phyloP scores from a whole-genome alignment of 2,888 invertebrate species.

The Melipona beecheii region DNA sequence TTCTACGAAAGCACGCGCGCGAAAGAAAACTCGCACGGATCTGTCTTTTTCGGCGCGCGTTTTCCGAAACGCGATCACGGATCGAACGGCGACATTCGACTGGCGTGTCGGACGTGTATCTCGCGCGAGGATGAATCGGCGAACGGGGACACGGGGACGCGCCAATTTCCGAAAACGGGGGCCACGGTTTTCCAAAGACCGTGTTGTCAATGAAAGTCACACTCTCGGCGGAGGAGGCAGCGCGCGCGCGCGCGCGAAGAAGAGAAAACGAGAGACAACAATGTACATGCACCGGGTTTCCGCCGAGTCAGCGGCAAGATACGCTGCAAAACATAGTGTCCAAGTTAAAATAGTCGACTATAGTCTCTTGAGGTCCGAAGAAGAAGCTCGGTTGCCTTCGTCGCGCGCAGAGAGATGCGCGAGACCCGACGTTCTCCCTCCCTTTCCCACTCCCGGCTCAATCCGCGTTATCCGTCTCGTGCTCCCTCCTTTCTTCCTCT shows the following conservation, averaged over 20 bases:
- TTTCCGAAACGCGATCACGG: slow-evolving; percentile 13
- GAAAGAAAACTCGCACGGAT: slow-evolving; percentile 25
- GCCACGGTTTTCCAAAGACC: not conserved
- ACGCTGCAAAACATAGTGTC: slow-evolving; percentile 58
- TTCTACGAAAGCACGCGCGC: slow-evolving; percentile 55
- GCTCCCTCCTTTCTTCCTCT: not conserved
- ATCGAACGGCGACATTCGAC: slow-evolving; percentile 51
- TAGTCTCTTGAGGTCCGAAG: slow-evolving; percentile 64
- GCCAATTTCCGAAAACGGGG: not conserved
- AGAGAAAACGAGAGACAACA: slow-evolving; percentile 34
- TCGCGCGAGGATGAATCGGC: slow-evolving; percentile 15
- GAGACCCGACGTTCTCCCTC: slow-evolving; percentile 62
- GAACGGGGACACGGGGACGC: not conserved
- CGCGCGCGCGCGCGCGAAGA: slow-evolving; percentile 22
- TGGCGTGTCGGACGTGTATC: slow-evolving; percentile 12
- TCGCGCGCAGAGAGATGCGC: slow-evolving; percentile 71
- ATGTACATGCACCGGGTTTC: slow-evolving; percentile 23
- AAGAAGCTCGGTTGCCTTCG: slow-evolving; percentile 68
- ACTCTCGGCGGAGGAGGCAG: not conserved
- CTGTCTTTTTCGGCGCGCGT: not conserved
- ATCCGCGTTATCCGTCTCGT: slow-evolving; percentile 31
- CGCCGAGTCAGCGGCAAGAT: slow-evolving; percentile 42
- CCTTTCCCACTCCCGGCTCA: slow-evolving; percentile 42
- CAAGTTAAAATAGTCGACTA: slow-evolving; percentile 67
- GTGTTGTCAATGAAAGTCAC: slow-evolving; percentile 31